phyloP scores from a whole-genome alignment of 1,140 invertebrate species.

The Sminthurides bifidus region DNA sequence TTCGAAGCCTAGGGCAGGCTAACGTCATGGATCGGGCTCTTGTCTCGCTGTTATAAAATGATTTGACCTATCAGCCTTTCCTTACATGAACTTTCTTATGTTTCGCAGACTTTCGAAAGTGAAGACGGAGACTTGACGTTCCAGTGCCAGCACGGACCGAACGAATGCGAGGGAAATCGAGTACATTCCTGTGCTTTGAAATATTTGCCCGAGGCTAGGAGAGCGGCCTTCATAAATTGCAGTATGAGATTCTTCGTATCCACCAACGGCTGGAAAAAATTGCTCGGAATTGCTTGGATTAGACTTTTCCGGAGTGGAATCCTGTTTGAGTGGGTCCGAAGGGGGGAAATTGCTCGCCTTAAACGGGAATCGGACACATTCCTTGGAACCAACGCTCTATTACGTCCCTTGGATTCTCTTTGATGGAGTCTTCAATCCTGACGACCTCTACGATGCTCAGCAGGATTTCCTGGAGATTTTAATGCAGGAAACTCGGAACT shows the following conservation, averaged over 20 bases:
- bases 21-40: too few relatives aligned
- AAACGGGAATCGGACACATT: conserved; percentile 45
- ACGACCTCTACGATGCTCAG: conserved; percentile 18
- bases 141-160: conserved; percentile 51
- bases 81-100: not conserved
- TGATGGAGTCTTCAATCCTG: conserved; percentile 35
- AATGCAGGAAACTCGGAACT: not conserved
- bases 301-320: conserved; percentile 17
- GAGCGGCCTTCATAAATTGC: conserved; percentile 43
- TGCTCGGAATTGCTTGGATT: conserved; percentile 45
- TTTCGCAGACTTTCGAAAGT: not conserved
- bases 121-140: conserved; percentile 42
- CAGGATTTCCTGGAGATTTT: conserved; percentile 1
- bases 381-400: conserved; percentile 39
- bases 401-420: conserved; percentile 52
- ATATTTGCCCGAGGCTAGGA: not conserved
- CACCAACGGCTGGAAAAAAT: conserved; percentile 43
- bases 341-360: conserved; percentile 33
- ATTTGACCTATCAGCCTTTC: not conserved
- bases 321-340: conserved; percentile 35
- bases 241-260: conserved; percentile 46
- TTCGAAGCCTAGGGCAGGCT: too few relatives aligned
- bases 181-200: conserved; percentile 49
- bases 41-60: too few relatives aligned
- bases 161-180: conserved; percentile 54